These are phyloP conservation scores for Pollenia labialis DNA, from an alignment of 2,888 invertebrate genomes.

Conservation along the genomic window DNA sequence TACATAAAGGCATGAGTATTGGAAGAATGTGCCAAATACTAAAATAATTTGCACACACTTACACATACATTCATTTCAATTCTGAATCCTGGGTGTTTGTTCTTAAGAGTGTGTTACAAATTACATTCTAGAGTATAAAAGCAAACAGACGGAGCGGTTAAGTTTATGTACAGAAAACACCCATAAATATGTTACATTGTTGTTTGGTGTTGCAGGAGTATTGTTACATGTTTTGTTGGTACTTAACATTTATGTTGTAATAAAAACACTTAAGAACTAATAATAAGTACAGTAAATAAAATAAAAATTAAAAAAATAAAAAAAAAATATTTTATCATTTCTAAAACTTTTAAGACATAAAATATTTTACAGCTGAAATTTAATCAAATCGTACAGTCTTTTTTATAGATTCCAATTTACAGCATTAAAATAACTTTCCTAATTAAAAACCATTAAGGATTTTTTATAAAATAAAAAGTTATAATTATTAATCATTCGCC, in stretches of 20 bases:
- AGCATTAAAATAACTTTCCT: not conserved
- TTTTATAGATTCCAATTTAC: not conserved
- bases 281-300: not conserved
- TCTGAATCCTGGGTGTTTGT: not conserved
- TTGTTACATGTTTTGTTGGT: not conserved
- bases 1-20: not conserved
- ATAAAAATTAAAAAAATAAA: not conserved
- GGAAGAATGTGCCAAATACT: not conserved
- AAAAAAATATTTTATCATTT: not conserved
- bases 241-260: slow-evolving; percentile 11
- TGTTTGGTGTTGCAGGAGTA: slow-evolving; percentile 18
- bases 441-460: not conserved
- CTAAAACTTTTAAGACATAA: too few relatives aligned
- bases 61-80: not conserved
- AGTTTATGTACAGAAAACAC: slow-evolving; percentile 16
- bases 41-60: not conserved
- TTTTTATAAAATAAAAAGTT: not conserved
- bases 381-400: not conserved
- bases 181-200: slow-evolving; percentile 31
- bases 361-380: not conserved
- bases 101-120: slow-evolving; percentile 13
- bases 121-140: slow-evolving; percentile 1
- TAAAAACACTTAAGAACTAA: not conserved
- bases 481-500: slow-evolving; percentile 16
- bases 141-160: not conserved